Evolutionary conservation across 2,113 vertebrate species (phyloP), one percentile per base, ranked within the genome.

Genomic region (Chascanopsetta lugubris): DNA sequence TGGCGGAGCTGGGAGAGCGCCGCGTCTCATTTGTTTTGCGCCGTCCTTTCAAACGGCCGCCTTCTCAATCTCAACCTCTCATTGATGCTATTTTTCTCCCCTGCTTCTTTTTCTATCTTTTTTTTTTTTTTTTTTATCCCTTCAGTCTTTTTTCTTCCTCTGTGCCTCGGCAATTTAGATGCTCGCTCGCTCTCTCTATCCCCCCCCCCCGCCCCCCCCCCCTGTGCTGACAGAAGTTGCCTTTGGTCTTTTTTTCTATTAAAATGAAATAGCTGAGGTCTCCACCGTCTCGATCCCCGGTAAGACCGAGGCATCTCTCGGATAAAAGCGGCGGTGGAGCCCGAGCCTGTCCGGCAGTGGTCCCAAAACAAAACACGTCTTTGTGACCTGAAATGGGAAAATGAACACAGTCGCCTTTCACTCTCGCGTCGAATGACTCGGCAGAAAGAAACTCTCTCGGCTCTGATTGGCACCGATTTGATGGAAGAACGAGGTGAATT

Each of bases 1-100:
- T 3, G 36, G 20, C 18, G 51, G 24, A 51, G 50, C 50, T 73
- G 64, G 8, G 6, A 47, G 48, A 34, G 17, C 13, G 40, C 69
- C 65, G 17, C 13, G 40, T 72, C 65, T 71, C 50, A 56, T 78
- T 83, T 81, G 55, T 80, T 79, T 65, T 50, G 45, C 27, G 36
- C 63, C 54, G 69, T 76, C 65, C 48, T 50, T 71, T 66, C 43
- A 45, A n/a, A n/a, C n/a, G 8, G 17, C 25, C 34, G 36, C 66
- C 67, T 61, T 71, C 58, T 76, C 65, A 64, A 58, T 76, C 72
- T 65, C 38, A 55, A 15, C 21, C 49, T 47, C 46, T 47, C 38
- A 48, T 47, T 59, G 32, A 71, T 70, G 63, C 61, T 61, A n/a
- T 71, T 78, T 71, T 55, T 60, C 50, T 40, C n/a, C 29, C 15